Evolutionary conservation across 2,888 invertebrate genomes (phyloP).

Genomic region (Galerucella calmariensis): DNA sequence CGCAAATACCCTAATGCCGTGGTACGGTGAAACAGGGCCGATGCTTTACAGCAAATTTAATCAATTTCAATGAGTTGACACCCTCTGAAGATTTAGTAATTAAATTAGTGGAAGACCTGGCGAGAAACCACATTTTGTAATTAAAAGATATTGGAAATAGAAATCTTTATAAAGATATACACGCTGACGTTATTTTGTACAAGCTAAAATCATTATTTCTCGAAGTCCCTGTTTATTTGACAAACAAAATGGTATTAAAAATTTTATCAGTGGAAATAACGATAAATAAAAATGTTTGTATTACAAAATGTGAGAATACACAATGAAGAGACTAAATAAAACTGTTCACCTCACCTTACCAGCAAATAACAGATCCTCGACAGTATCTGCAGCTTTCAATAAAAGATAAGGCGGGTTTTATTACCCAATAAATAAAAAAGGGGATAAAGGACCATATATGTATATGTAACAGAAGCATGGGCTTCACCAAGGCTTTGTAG

Average conservation of each 20-base stretch:
- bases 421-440: conserved; percentile 23
- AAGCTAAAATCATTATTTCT: no score
- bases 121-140: conserved; percentile 27
- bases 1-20: not conserved
- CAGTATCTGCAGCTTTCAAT: conserved; percentile 31
- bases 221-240: not conserved
- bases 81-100: conserved; percentile 23
- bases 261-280: not conserved
- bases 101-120: conserved; percentile 23
- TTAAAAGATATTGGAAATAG: conserved; percentile 29
- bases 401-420: conserved; percentile 30
- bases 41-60: conserved; percentile 26
- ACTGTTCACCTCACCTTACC: conserved; percentile 7
- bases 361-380: conserved; percentile 23
- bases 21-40: not conserved
- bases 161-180: conserved; percentile 18
- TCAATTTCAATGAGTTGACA: conserved; percentile 32
- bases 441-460: not conserved
- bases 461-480: not conserved
- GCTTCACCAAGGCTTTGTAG: not conserved
- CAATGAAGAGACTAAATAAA: conserved; percentile 1
- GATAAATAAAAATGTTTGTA: no score
- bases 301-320: no score
- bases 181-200: not conserved
- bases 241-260: not conserved